phyloP scores from a whole-genome alignment of 2,113 vertebrate genomes.

The Microtus ochrogaster region DNA sequence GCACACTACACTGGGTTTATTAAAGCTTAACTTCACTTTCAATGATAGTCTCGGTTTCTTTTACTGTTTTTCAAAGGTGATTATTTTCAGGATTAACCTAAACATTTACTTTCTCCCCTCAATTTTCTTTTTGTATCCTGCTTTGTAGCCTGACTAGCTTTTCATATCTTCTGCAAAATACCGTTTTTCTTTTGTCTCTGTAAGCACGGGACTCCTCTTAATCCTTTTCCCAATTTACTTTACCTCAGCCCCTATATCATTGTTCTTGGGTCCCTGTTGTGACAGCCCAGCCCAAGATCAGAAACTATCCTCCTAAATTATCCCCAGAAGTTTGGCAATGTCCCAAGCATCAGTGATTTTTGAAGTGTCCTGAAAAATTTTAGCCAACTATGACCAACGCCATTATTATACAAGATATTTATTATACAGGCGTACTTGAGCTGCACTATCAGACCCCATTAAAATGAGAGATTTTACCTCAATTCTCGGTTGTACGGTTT shows the following conservation, averaged over 20 bases:
- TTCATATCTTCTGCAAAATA: not conserved
- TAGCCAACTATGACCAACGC: not conserved
- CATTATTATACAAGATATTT: not conserved
- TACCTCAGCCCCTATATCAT: not conserved
- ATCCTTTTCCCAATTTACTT: not conserved
- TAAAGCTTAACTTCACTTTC: not conserved
- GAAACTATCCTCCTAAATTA: not conserved
- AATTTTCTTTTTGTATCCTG: not conserved
- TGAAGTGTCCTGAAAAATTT: not conserved
- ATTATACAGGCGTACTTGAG: slow-evolving; percentile 14
- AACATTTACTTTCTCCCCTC: not conserved
- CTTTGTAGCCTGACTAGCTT: not conserved
- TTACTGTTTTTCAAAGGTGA: not conserved
- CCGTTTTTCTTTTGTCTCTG: not conserved
- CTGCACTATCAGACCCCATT: slow-evolving; percentile 10
- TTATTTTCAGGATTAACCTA: not conserved
- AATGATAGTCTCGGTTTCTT: not conserved
- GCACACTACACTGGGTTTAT: not conserved
- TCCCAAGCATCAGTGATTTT: not conserved
- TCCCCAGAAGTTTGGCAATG: not conserved
- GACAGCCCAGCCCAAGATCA: not conserved
- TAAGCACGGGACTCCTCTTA: not conserved
- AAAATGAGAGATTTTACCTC: slow-evolving; percentile 6
- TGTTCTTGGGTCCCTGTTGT: not conserved
- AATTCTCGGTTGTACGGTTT: not conserved